phyloP scores from a whole-genome alignment of 2,113 vertebrate genomes.

The Notiomystis cincta region DNA sequence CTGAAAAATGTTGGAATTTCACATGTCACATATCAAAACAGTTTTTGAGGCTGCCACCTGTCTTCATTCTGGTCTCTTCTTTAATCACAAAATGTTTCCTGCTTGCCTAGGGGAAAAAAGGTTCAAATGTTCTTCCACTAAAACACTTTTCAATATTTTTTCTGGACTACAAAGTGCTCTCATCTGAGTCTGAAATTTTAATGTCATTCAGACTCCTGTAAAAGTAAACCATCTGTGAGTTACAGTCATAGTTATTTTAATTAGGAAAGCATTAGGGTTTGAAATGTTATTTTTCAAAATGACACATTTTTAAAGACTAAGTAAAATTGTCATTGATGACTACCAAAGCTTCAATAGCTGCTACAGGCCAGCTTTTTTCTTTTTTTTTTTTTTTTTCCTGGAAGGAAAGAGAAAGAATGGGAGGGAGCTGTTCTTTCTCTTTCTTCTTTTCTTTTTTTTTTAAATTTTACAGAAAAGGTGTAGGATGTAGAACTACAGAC shows the following conservation, averaged over 20 bases:
- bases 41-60: background rate
- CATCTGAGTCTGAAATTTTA: slow-evolving; percentile 36
- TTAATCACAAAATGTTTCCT: background rate
- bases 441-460: accelerated
- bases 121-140: background rate
- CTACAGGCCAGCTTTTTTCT: background rate
- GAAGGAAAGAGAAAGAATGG: background rate
- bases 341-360: slow-evolving; percentile 47
- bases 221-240: slow-evolving; percentile 69
- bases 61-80: background rate
- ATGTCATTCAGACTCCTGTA: slow-evolving; percentile 57
- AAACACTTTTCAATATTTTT: background rate
- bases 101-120: background rate
- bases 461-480: background rate
- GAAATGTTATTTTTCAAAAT: slow-evolving; percentile 53
- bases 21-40: background rate
- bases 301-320: slow-evolving; percentile 63
- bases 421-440: background rate
- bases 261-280: slow-evolving; percentile 57
- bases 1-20: background rate
- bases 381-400: background rate
- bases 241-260: slow-evolving; percentile 63
- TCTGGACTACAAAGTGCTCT: slow-evolving; percentile 30
- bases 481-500: slow-evolving; percentile 59
- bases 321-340: slow-evolving; percentile 64